Evolutionary conservation across 2,113 vertebrate genomes (phyloP).

Genomic region (Sander vitreus): DNA sequence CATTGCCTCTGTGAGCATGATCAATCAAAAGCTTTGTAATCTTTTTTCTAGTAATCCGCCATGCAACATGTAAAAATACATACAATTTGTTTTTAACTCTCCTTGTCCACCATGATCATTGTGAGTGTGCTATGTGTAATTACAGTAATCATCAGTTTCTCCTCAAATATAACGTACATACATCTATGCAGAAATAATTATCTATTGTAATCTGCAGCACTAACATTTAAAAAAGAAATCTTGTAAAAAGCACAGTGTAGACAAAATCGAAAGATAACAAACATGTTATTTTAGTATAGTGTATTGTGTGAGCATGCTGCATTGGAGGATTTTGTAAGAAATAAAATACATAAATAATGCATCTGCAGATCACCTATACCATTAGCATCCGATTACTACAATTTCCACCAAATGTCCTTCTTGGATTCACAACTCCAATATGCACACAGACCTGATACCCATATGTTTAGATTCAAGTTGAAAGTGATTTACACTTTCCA

Average conservation of each 20-base stretch:
- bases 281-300: too few species aligned
- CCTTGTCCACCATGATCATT: conserved; percentile 24
- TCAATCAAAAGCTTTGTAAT: conserved; percentile 42
- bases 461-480: too few species aligned
- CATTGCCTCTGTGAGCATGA: conserved; percentile 50
- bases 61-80: conserved; percentile 1
- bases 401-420: too few species aligned
- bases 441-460: neutral
- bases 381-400: too few species aligned
- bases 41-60: conserved; percentile 1
- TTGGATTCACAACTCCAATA: too few species aligned
- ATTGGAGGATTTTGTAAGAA: neutral
- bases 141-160: conserved; percentile 42
- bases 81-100: neutral
- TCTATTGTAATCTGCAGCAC: conserved; percentile 5
- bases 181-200: conserved; percentile 17
- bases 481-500: neutral
- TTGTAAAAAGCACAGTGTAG: neutral
- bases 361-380: neutral
- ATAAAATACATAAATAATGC: neutral
- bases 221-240: neutral
- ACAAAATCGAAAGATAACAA: neutral
- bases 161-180: conserved; percentile 5
- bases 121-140: conserved; percentile 27
- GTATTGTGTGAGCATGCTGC: neutral